phyloP scores from a whole-genome alignment of 2,113 vertebrate species.

The Bos taurus region ARS-UCD2.0 NC_037331.1:89684001-89684500 shows the following conservation, averaged over 20 bases:
- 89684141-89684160: neutral
- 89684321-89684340: neutral
- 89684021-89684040: neutral
- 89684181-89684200: slow-evolving; percentile 35
- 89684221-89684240: neutral
- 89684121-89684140: neutral
- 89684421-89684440: slow-evolving; percentile 65
- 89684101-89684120: neutral
- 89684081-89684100: neutral
- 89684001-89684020: neutral
- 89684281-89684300: neutral
- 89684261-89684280: slow-evolving; percentile 6
- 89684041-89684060: neutral
- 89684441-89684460: slow-evolving; percentile 75
- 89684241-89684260: neutral
- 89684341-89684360: slow-evolving; percentile 69
- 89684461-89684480: slow-evolving; percentile 8
- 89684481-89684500: slow-evolving; percentile 23
- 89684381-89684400: slow-evolving; percentile 65
- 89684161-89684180: neutral
- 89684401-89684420: slow-evolving; percentile 49
- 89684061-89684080: neutral
- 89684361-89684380: slow-evolving; percentile 49
- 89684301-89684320: neutral
- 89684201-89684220: neutral